Base-by-base conservation (phyloP, 2,797 vertebrate species). In the Phalloptychus januarius region DNA sequence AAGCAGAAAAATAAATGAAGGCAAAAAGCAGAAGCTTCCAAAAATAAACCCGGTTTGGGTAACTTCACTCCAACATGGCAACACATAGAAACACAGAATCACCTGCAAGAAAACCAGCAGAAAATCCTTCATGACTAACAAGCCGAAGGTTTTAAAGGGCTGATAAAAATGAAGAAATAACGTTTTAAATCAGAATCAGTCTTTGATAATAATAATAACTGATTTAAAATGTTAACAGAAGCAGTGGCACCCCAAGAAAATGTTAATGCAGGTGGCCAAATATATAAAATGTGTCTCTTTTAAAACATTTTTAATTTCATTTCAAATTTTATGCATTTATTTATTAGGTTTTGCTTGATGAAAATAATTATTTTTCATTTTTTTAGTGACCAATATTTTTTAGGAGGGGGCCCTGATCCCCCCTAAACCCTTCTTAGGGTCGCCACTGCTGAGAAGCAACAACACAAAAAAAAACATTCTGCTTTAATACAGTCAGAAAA, bases 21-120 rank as follows among this genome's bases (percentile, higher is more conserved):
- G 61, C 70, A 76, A 78, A 71, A 76, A 42, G 56, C 45, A 74
- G 72, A 77, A 77, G 42, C n/a, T n/a, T 82, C 79, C 61, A 86
- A 84, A 87, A 88, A 85, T 67, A 82, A n/a, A 71, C 40, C 54
- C 33, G 33, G 54, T 73, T 74, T 85, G 16, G 33, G 31, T 75
- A 6, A 0, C n/a, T 70, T 48, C 3, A 65, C 5, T 52, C 58
- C 18, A 36, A 65, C 33, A 10, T 16, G 61, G 54, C 38, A 65
- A 15, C n/a, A 25, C 16, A 33, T 48, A 18, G 23, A 40, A 50
- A 65, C 38, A 72, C 38, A 75, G 25, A 40, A 50, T 75, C 5
- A 23, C 31, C 38, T 36, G 6, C 3, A 1, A 45, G 58, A 74
- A 65, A 72, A 36, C n/a, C 1, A 56, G 16, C 16, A 75, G 25